phyloP scores from a whole-genome alignment of 2,888 invertebrate species.

The Halictus quadricinctus region DNA sequence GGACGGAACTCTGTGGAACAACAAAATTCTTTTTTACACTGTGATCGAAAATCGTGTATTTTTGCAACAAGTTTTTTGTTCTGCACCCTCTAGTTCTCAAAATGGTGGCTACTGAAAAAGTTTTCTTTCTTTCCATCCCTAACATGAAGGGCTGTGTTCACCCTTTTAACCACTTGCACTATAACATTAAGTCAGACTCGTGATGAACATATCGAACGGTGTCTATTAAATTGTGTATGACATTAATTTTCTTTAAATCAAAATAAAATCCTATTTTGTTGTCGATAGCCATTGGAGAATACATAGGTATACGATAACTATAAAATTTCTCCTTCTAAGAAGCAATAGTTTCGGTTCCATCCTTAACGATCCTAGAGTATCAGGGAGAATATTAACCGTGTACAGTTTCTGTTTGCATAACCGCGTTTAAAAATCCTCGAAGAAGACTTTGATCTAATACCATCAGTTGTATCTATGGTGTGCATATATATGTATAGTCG shows the following conservation, averaged over 20 bases:
- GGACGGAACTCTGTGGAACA: neutral
- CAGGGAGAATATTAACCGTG: conserved; percentile 7
- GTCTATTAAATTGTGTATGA: too few relatives aligned
- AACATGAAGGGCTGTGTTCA: neutral
- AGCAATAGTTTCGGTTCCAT: neutral
- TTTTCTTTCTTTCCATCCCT: neutral
- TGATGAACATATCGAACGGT: too few relatives aligned
- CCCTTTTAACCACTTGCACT: neutral
- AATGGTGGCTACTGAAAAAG: neutral
- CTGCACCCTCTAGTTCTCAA: too few relatives aligned
- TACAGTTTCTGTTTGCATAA: conserved; percentile 9
- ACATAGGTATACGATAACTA: too few relatives aligned
- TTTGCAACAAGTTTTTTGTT: too few relatives aligned
- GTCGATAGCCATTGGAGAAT: too few relatives aligned
- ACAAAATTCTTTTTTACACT: neutral
- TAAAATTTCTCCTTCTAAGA: too few relatives aligned
- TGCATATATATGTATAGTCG: conserved; percentile 78
- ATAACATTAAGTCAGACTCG: too few relatives aligned
- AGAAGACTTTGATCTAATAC: conserved; percentile 29
- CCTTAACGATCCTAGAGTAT: neutral
- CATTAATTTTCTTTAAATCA: too few relatives aligned
- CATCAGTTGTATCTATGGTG: conserved; percentile 68
- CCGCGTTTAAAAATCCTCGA: conserved; percentile 10
- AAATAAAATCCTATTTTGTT: too few relatives aligned
- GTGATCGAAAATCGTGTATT: too few relatives aligned